phyloP scores from a whole-genome alignment of 2,888 invertebrate species.

The Anoplius nigerrimus region DNA sequence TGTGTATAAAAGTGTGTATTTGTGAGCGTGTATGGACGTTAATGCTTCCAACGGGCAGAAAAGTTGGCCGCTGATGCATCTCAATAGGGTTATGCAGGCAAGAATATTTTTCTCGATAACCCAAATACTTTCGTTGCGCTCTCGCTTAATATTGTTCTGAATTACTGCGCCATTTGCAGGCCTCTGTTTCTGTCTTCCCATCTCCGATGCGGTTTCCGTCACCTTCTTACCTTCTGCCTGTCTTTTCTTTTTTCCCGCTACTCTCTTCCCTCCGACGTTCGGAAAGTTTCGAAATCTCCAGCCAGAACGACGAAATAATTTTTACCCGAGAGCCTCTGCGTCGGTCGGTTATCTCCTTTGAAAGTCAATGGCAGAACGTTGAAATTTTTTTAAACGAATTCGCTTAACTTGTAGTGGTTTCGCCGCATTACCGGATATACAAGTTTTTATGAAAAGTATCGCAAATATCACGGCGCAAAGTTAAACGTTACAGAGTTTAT shows the following conservation, averaged over 20 bases:
- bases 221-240: background rate
- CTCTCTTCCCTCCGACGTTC: background rate
- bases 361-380: too few relatives aligned
- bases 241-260: too few relatives aligned
- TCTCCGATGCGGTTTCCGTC: background rate
- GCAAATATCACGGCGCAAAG: too few relatives aligned
- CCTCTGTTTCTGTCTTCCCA: background rate
- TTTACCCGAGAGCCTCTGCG: too few relatives aligned
- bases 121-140: constrained; percentile 8
- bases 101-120: background rate
- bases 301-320: too few relatives aligned
- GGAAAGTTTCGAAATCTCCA: constrained; percentile 4
- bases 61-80: constrained; percentile 2
- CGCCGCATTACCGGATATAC: too few relatives aligned
- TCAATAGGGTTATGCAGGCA: too few relatives aligned
- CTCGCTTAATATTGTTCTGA: constrained; percentile 2
- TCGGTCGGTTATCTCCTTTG: too few relatives aligned
- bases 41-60: constrained; percentile 2
- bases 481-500: too few relatives aligned
- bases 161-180: background rate
- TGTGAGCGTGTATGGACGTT: background rate
- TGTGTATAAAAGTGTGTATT: background rate
- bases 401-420: too few relatives aligned
- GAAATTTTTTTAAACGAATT: too few relatives aligned
- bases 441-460: too few relatives aligned